Evolutionary conservation across 2,888 invertebrate genomes (phyloP).

Genomic region (Trypoxylon attenuatum): DNA sequence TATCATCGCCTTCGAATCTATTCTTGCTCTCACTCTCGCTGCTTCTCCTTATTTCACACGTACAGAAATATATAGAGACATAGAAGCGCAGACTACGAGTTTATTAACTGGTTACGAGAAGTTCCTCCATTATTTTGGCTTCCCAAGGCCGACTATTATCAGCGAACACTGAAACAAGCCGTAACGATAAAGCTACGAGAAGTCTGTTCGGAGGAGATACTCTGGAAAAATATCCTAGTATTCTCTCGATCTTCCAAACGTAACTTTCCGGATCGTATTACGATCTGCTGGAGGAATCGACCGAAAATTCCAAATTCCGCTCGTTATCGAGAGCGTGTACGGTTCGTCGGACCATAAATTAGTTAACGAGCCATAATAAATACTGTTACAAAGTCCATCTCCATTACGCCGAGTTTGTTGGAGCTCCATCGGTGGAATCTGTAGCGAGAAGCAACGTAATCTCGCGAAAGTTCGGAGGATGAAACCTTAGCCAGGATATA

Average conservation of each 20-base stretch:
- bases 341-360: conserved; percentile 19
- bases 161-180: too few species aligned
- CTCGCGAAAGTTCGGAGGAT: conserved; percentile 33
- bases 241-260: too few species aligned
- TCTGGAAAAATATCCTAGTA: too few species aligned
- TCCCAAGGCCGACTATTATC: not conserved
- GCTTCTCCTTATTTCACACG: too few species aligned
- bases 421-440: conserved; percentile 13
- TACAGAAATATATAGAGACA: too few species aligned
- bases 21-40: not conserved
- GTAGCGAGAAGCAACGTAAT: conserved; percentile 11
- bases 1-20: conserved; percentile 47
- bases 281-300: too few species aligned
- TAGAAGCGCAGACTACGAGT: too few species aligned
- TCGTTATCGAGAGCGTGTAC: not conserved
- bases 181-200: not conserved
- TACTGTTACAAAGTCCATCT: conserved; percentile 36
- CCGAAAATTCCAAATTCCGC: too few species aligned
- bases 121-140: not conserved
- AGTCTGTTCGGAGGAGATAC: not conserved
- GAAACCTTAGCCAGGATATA: conserved; percentile 45
- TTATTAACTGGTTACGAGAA: too few species aligned
- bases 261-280: too few species aligned
- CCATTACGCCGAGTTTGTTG: conserved; percentile 28
- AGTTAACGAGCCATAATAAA: conserved; percentile 29